Conservation (phyloP, 2,113 vertebrate genomes). For the Propithecus coquereli region DNA sequence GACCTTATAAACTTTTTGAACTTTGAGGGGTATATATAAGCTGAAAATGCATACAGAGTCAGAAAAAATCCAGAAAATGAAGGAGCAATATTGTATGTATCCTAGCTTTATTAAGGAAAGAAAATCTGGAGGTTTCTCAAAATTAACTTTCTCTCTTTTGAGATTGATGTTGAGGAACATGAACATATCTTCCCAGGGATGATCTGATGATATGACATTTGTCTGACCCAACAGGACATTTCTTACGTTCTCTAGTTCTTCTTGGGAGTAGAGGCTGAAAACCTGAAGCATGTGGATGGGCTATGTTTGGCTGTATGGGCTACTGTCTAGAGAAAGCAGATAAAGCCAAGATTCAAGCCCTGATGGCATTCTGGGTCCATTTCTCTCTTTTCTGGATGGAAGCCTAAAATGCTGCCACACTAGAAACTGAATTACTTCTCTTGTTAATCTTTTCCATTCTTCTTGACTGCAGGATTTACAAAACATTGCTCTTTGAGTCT, state of each 20-base stretch:
- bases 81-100: not conserved
- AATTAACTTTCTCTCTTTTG: not conserved
- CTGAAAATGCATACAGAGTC: not conserved
- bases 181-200: not conserved
- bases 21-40: not conserved
- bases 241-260: not conserved
- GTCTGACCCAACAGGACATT: not conserved
- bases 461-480: slow-evolving; percentile 43
- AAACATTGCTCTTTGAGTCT: slow-evolving; percentile 46
- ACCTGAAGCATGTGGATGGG: not conserved
- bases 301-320: not conserved
- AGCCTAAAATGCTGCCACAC: not conserved
- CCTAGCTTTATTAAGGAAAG: not conserved
- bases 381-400: slow-evolving; percentile 54
- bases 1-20: not conserved
- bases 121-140: not conserved
- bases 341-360: not conserved
- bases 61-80: not conserved
- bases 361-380: slow-evolving; percentile 20
- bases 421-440: slow-evolving; percentile 35
- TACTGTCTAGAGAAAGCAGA: not conserved
- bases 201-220: not conserved
- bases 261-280: not conserved
- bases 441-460: slow-evolving; percentile 39
- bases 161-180: not conserved